Conservation (phyloP, 2,113 vertebrate species). For the Eonycteris spelaea region DNA sequence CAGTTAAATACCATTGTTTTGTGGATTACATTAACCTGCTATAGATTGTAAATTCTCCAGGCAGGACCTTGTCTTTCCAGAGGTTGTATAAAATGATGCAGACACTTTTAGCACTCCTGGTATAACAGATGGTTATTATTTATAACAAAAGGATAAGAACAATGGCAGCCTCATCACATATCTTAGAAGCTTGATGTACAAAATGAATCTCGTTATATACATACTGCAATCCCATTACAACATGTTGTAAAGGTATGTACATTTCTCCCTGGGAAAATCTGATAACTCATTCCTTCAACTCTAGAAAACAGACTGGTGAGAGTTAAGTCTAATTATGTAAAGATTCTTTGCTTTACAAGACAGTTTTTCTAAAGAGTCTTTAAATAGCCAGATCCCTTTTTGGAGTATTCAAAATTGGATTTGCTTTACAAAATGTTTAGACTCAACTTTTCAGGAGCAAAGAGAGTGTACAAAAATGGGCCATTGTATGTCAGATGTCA, state of each 20-base stretch:
- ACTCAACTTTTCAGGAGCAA: conserved; percentile 51
- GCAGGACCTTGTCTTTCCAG: conserved; percentile 30
- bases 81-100: conserved; percentile 14
- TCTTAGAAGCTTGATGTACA: neutral
- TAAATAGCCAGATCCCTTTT: conserved; percentile 66
- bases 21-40: neutral
- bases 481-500: neutral
- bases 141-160: conserved; percentile 42
- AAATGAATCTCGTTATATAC: neutral
- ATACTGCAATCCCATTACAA: neutral
- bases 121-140: conserved; percentile 20
- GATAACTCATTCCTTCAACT: neutral
- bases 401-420: conserved; percentile 53
- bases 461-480: neutral
- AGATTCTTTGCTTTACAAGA: conserved; percentile 43
- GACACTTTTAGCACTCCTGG: conserved; percentile 5
- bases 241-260: neutral
- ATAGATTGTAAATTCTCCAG: neutral
- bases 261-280: neutral
- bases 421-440: conserved; percentile 59
- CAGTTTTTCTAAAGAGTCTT: conserved; percentile 27
- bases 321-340: conserved; percentile 58
- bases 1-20: conserved; percentile 29
- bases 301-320: conserved; percentile 20
- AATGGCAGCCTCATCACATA: neutral